Evolutionary conservation across 2,888 invertebrate species (phyloP), one percentile per base, ranked within the genome.

Genomic region (Leptopilina myrica): DNA sequence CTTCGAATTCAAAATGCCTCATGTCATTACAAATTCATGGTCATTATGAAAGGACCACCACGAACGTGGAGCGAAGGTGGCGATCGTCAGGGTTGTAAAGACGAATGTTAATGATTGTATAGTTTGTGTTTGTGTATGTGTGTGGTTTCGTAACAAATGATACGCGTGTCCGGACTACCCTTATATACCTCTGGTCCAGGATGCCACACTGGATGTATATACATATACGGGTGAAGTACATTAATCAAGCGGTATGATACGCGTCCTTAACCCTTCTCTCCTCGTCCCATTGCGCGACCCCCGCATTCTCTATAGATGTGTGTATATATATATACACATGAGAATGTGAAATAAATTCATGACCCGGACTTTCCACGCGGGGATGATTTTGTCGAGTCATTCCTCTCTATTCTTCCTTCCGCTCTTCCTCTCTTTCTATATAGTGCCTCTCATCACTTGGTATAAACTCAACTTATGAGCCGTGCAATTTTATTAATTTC

Each of bases 171-270:
- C 85, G 78, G 83, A 80, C 79, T 78, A 83, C 84, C 81, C 84
- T 84, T 77, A 79, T 33, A 33, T 82, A 79, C 78, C 43, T 76
- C 69, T 73, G 26, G 26, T 43, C 64, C 67, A 76, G 79, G 79
- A 49, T 64, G 76, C 76, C 75, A 79, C 77, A 80, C 80, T 49
- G 83, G 84, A 84, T 82, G 33, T 33, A 49, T 49, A 49, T 49
- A 82, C 82, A 49, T 49, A 49, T 49, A 82, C 82, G 82, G 81
- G 82, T 83, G 83, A 85, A 88, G 87, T 88, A 88, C 88, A 88
- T 89, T 87, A 88, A 88, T 88, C 89, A 88, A 88, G 83, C 82
- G 82, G 80, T 84, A 86, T 84, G 88, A 87, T 87, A 86, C 85
- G 87, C 84, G 83, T 85, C 86, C 86, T 88, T 88, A 88, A 89